Evolutionary conservation across 2,888 invertebrate genomes (phyloP), one percentile per base, ranked within the genome.

Genomic region (Lepidonotus clava): DNA sequence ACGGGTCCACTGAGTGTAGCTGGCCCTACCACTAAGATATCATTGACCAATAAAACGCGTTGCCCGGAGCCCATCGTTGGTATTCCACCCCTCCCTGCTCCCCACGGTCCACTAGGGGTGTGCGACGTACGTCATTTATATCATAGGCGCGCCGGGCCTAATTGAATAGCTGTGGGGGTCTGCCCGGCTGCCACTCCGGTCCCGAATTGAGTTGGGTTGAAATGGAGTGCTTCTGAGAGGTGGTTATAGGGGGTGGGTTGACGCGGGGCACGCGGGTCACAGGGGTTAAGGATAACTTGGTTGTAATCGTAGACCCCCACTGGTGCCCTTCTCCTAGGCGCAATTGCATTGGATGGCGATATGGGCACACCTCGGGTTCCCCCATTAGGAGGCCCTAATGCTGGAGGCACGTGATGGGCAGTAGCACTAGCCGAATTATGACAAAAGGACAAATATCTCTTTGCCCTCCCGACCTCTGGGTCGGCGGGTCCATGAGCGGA

Each of bases 221-320:
- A 80, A 46, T 41, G 80, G 80, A 80, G 24, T 46, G 46, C 32
- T 80, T 80, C 46, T 80, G 80, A 80, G 46, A 34, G 80, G 80
- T 46, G 80, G 80, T 41, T 46, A 76, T 41, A 38, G 71, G 71
- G 6, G 36, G 36, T n/a, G 28, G 11, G 11, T 14, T 28, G 80
- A 18, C 28, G 71, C 71, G 71, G 71, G 18, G 46, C n/a, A n/a
- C n/a, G n/a, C n/a, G 18, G 71, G 71, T 71, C 71, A 71, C 21
- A 1, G 71, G 46, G 80, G 80, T 80, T 80, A 80, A 80, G 80
- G 46, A 41, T 80, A 80, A 80, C 80, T 46, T 18, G 51, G 80
- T 41, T 80, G 80, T 80, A 80, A 80, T 80, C 80, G 80, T 80
- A 80, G 80, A 80, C 51, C 80, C 80, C 80, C 80, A 28, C 80